A percentile compares a stretch with the other conserved stretches of the same genome.
Conservation (phyloP, 2,888 invertebrate species). For the Aethes cnicana region DNA sequence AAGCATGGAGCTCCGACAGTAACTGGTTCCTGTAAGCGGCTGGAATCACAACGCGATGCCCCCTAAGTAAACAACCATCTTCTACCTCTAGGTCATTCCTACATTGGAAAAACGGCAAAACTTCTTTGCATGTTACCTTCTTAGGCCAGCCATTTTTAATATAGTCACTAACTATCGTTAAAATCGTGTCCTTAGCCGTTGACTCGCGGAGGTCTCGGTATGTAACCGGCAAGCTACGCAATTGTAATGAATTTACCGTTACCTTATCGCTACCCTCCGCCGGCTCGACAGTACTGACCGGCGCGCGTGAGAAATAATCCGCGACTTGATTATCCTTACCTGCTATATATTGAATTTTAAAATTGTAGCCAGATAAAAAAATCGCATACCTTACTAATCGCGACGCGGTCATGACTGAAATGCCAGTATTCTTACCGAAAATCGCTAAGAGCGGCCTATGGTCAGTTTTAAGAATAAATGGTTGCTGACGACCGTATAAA, state of each 20-base stretch:
- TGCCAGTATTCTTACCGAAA: slow-evolving; percentile 20
- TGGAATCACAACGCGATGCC: not conserved
- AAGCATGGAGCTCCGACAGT: not conserved
- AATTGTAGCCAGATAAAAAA: slow-evolving; percentile 18
- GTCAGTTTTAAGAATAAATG: slow-evolving; percentile 25
- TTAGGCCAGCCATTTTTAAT: not conserved
- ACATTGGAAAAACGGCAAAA: not conserved
- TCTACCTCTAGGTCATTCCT: not conserved
- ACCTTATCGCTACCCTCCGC: not conserved
- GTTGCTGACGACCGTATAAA: slow-evolving; percentile 10
- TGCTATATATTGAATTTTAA: slow-evolving; percentile 14
- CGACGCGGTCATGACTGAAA: slow-evolving; percentile 16
- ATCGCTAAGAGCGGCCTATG: slow-evolving; percentile 24
- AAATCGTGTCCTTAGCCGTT: not conserved
- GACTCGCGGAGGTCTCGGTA: not conserved
- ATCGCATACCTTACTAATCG: slow-evolving; percentile 20
- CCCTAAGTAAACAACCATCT: not conserved
- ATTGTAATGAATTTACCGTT: slow-evolving; percentile 4
- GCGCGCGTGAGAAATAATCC: slow-evolving; percentile 20
- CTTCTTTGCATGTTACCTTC: not conserved
- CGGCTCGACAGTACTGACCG: not conserved
- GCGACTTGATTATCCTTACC: slow-evolving; percentile 23
- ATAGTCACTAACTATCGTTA: not conserved
- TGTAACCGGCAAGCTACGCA: not conserved
- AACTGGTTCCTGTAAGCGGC: not conserved